Evolutionary conservation across 35 echinoderm and acorn worm genomes (phyloP).

Genomic region (Apostichopus japonicus): DNA sequence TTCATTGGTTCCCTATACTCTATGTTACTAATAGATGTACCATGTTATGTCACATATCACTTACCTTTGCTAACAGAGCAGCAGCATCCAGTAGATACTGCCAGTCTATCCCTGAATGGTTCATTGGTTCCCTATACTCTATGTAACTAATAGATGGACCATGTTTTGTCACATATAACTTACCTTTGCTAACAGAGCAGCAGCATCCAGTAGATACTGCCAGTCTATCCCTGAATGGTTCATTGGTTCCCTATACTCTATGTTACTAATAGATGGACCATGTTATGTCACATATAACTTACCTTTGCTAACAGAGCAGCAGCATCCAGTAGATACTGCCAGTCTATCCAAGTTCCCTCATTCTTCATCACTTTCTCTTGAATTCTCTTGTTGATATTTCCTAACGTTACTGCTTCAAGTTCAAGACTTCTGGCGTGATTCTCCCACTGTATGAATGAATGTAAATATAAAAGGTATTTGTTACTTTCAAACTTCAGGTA

Average conservation of each 20-base stretch:
- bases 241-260: too few species aligned
- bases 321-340: conserved; percentile 95
- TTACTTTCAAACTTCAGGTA: background rate
- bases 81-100: too few species aligned
- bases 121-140: too few species aligned
- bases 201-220: too few species aligned
- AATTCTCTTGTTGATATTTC: conserved; percentile 90
- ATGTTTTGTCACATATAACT: too few species aligned
- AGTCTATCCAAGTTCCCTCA: conserved; percentile 98
- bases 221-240: too few species aligned
- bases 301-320: conserved; percentile 94
- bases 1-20: too few species aligned
- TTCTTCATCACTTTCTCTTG: conserved; percentile 97
- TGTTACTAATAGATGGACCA: too few species aligned
- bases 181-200: too few species aligned
- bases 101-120: too few species aligned
- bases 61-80: conserved; percentile 30
- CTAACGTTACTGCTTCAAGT: conserved; percentile 86
- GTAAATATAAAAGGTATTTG: background rate
- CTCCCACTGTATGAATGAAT: conserved; percentile 74
- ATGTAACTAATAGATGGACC: too few species aligned
- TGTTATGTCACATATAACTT: background rate
- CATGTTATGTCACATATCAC: background rate
- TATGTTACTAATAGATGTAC: too few species aligned
- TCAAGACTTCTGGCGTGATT: conserved; percentile 96